Conservation (phyloP, 2,797 vertebrate genomes). For the Acanthiza pusilla region DNA sequence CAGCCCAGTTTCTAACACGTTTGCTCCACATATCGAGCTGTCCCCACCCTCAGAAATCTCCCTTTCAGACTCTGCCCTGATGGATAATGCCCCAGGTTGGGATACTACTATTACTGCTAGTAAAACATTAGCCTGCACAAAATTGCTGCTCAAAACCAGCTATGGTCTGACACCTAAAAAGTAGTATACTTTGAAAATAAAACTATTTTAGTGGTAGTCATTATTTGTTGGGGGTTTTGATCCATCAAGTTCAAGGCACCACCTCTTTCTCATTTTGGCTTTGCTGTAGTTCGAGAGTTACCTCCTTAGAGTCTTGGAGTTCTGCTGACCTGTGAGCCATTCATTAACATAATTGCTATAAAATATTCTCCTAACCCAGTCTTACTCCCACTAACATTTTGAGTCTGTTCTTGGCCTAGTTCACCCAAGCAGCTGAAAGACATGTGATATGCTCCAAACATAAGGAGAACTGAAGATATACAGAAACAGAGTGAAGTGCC, state of each 20-base stretch:
- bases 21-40: fast-evolving
- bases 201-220: not conserved
- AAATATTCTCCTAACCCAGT: not conserved
- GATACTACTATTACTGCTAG: not conserved
- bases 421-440: not conserved
- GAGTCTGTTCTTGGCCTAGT: not conserved
- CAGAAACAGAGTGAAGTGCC: not conserved
- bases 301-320: not conserved
- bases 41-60: not conserved
- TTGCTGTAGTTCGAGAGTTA: not conserved
- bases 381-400: not conserved
- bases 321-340: not conserved
- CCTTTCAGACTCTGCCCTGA: not conserved
- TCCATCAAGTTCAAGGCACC: not conserved
- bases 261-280: not conserved
- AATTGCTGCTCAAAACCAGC: not conserved
- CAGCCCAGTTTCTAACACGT: not conserved
- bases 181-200: not conserved
- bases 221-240: not conserved
- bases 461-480: not conserved
- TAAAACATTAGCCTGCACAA: not conserved
- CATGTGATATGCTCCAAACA: not conserved
- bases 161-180: not conserved
- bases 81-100: not conserved
- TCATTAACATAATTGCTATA: not conserved